Conservation (phyloP, 2,797 vertebrate species). For the Silurus lanzhouensis region DNA sequence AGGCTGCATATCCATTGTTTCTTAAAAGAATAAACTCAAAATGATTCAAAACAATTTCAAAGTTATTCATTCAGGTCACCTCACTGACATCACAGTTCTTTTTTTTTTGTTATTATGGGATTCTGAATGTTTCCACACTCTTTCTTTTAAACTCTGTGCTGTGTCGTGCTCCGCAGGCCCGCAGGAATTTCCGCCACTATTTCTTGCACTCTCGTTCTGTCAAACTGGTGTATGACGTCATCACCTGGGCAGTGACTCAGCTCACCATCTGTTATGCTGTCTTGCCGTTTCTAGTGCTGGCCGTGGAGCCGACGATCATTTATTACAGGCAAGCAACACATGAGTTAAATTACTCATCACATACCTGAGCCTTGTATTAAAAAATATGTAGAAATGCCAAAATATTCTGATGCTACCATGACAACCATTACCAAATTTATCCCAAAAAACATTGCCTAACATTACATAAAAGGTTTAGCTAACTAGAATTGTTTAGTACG, state of each 20-base stretch:
- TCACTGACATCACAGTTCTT: background rate
- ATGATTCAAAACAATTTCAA: background rate
- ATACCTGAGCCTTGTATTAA: background rate
- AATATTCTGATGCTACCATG: background rate
- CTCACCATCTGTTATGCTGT: constrained; percentile 88
- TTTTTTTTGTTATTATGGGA: background rate
- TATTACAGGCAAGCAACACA: constrained; percentile 84
- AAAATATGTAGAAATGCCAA: background rate
- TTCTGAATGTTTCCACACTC: background rate
- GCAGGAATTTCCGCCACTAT: constrained; percentile 80
- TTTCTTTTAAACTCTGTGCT: background rate
- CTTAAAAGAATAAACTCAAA: background rate
- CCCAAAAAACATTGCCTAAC: background rate
- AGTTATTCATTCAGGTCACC: background rate
- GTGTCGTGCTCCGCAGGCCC: constrained; percentile 72
- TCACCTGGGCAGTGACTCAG: constrained; percentile 89
- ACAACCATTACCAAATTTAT: background rate
- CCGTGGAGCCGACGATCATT: constrained; percentile 79
- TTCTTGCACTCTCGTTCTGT: constrained; percentile 77
- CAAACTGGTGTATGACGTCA: constrained; percentile 81
- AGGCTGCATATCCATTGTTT: background rate
- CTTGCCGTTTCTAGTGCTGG: constrained; percentile 89
- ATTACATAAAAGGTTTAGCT: background rate
- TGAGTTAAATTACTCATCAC: background rate
- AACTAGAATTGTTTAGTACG: background rate